Conservation (phyloP, 2,113 vertebrate species). For the Micromys minutus region DNA sequence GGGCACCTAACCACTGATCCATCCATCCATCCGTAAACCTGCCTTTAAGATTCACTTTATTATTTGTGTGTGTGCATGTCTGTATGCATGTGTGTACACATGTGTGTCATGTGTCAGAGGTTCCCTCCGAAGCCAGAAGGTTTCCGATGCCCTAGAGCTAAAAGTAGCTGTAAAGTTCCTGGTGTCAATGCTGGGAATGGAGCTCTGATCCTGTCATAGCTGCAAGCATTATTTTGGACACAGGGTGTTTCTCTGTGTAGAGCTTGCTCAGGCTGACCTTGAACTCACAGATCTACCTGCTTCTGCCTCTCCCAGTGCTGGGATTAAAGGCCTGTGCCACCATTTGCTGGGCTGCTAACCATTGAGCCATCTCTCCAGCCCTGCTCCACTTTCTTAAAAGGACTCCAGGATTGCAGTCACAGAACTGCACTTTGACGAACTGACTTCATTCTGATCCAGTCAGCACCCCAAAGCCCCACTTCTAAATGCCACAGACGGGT, state of each 20-base stretch:
- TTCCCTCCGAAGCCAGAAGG: not conserved
- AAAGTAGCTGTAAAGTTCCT: not conserved
- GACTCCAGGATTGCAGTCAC: not conserved
- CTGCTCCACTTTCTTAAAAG: not conserved
- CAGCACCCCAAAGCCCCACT: not conserved
- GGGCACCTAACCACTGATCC: not conserved
- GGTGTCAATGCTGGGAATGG: not conserved
- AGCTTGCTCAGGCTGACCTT: not conserved
- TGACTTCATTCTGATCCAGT: not conserved
- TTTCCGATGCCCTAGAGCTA: not conserved
- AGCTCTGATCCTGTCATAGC: not conserved
- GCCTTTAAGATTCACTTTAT: not conserved
- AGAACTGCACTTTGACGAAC: not conserved
- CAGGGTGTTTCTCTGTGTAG: not conserved
- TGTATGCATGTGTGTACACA: not conserved
- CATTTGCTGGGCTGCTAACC: not conserved
- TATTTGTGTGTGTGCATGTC: not conserved
- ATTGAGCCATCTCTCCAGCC: not conserved
- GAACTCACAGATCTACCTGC: not conserved
- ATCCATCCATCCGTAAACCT: not conserved
- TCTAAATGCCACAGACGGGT: not conserved
- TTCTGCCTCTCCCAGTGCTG: not conserved
- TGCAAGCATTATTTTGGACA: not conserved
- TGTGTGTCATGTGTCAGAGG: not conserved
- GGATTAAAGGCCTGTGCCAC: not conserved